Evolutionary conservation across 2,888 invertebrate genomes (phyloP), one percentile per base, ranked within the genome.

Genomic region (Latrodectus elegans): DNA sequence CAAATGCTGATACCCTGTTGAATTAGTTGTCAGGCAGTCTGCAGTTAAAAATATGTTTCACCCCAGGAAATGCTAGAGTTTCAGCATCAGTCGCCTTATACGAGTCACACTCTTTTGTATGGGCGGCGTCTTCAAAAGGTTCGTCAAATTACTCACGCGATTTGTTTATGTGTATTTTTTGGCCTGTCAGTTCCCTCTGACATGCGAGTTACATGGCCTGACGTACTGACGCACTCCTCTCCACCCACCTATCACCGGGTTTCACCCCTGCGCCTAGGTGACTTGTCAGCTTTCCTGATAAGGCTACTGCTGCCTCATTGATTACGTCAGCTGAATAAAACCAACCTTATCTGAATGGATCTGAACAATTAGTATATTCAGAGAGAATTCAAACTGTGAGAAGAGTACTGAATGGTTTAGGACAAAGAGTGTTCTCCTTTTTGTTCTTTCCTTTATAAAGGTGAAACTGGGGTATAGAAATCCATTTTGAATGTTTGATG

Each of bases 41-140:
- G 38, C 38, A 38, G 38, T 38, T 6, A 2, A 0, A 1, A 6
- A 38, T 3, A 38, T 4, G 38, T 2, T 38, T 38, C 38, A 38
- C 38, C 38, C 4, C 38, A 38, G 4, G 1, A 38, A 38, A 38
- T 15, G 8, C 10, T 4, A 8, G 60, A n/a, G n/a, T 60, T n/a
- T 60, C 60, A 60, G 60, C 60, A 15, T 60, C n/a, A 12, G n/a
- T 15, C 60, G 4, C 60, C 10, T 60, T 9, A 60, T 60, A 60
- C 60, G 60, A 60, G 60, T 60, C 2, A 9, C 60, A 60, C 60
- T 67, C 67, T 22, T 68, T 12, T 26, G 17, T 8, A 68, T n/a
- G n/a, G 75, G 52, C 75, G 82, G 75, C 60, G 14, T 49, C 75
- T 75, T 82, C 82, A 75, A 82, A 82, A 70, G 82, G 38, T 53